Base-by-base conservation (phyloP, 2,797 vertebrate genomes). In the Paramormyrops hopkinsi region DNA sequence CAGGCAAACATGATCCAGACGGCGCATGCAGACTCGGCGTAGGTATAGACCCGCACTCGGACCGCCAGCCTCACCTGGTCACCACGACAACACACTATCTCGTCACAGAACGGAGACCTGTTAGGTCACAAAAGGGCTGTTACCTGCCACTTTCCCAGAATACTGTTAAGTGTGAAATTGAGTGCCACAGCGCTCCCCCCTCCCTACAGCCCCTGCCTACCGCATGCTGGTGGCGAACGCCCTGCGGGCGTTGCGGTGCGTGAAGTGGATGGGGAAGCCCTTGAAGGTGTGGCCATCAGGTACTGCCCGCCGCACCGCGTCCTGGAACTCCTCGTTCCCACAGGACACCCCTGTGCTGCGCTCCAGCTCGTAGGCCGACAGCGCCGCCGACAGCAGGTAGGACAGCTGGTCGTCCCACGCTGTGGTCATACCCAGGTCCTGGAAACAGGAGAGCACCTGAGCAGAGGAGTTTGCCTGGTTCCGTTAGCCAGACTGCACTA, bases 1-100 rank as follows among this genome's bases (percentile, higher is more conserved):
- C 97, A 99, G 89, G 99, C 98, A 94, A 99, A 98, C 99, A 99
- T 99, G 92, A 99, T 96, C 99, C 99, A 99, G 91, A 99, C 97
- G 17, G 98, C 98, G 91, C 98, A 99, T 0, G 96, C 96, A 22
- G 96, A 97, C 93, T 99, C 99, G 3, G 97, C 97, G 92, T 98
- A 99, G 0, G 94, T 92, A 93, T 98, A 99, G 89, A 99, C 97
- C 87, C 98, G 95, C 0, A 97, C 98, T 4, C 99, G 97, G 76
- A 99, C 96, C 0, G 98, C 99, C 88, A 99, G 96, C 89, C 97
- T 96, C 91, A 99, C 98, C 65, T 98, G 97, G 94, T 99, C 99
- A 29, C 99, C 99, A 88, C 98, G 96, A 69, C 99, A 99, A 95
- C 96, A 96, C 90, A 98, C 94, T 59, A 99, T 97, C 93, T 99